phyloP scores from a whole-genome alignment of 2,113 vertebrate genomes.

The Xyrauchen texanus region DNA sequence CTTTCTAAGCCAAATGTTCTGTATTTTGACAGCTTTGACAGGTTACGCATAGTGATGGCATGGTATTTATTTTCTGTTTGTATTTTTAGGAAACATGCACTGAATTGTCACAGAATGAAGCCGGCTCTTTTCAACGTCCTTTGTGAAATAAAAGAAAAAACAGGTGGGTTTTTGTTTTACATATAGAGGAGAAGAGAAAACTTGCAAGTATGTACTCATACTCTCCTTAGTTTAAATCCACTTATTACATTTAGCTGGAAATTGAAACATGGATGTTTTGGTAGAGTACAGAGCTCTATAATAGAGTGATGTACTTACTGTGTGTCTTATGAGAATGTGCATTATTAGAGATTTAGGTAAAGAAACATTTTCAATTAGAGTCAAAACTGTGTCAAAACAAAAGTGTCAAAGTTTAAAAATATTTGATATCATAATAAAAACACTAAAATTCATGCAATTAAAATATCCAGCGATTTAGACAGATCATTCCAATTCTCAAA shows the following conservation, averaged over 20 bases:
- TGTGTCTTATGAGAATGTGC: neutral
- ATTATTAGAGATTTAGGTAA: neutral
- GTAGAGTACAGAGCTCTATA: constrained; percentile 14
- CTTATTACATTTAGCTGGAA: constrained; percentile 19
- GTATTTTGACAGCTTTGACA: constrained; percentile 38
- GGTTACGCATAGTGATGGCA: constrained; percentile 2
- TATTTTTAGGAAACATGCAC: constrained; percentile 74
- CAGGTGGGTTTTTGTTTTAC: constrained; percentile 62
- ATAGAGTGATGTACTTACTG: constrained; percentile 21
- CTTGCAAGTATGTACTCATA: neutral
- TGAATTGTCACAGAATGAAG: constrained; percentile 82
- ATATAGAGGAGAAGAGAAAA: neutral
- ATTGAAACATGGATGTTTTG: constrained; percentile 29
- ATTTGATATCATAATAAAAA: neutral
- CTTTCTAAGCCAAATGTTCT: constrained; percentile 12
- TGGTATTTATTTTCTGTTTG: constrained; percentile 52
- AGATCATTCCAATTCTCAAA: neutral
- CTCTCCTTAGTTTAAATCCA: constrained; percentile 9
- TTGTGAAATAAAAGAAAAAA: constrained; percentile 80
- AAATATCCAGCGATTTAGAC: neutral
- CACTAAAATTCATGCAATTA: neutral
- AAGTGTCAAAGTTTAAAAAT: constrained; percentile 1
- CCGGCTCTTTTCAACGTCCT: constrained; percentile 79
- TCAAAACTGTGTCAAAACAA: constrained; percentile 10
- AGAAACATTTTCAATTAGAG: neutral